Percentiles rank a stretch among this genome's conserved stretches.
These are phyloP conservation scores for Parnassius mnemosyne DNA, from an alignment of 2,888 invertebrate genomes.

Conservation along the genomic window DNA sequence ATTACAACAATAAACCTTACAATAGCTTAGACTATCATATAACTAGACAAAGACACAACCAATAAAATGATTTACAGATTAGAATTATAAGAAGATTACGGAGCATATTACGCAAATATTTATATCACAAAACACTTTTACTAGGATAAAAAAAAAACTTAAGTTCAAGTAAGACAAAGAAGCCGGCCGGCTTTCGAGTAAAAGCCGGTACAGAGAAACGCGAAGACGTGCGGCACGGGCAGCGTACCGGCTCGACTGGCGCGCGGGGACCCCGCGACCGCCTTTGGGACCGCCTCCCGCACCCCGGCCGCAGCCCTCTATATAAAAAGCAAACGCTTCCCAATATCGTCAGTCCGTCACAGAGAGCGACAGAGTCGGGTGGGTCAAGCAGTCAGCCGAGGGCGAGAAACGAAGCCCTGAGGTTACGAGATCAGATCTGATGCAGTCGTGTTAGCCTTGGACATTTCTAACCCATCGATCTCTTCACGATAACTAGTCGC, in stretches of 20 bases:
- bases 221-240: slow-evolving; percentile 46
- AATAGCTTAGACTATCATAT: slow-evolving; percentile 26
- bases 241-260: slow-evolving; percentile 60
- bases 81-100: not conserved
- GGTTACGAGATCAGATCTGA: slow-evolving; percentile 80
- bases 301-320: slow-evolving; percentile 65
- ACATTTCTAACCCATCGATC: slow-evolving; percentile 71
- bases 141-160: not conserved
- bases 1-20: slow-evolving; percentile 20
- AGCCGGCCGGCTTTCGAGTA: slow-evolving; percentile 65
- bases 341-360: slow-evolving; percentile 74
- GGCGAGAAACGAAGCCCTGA: slow-evolving; percentile 75
- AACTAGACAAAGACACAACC: slow-evolving; percentile 25
- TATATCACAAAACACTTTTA: slow-evolving; percentile 13
- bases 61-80: slow-evolving; percentile 5
- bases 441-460: slow-evolving; percentile 70
- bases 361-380: slow-evolving; percentile 75
- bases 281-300: slow-evolving; percentile 61
- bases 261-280: slow-evolving; percentile 70
- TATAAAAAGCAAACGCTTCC: slow-evolving; percentile 67
- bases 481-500: slow-evolving; percentile 69
- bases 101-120: not conserved
- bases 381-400: slow-evolving; percentile 68
- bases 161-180: slow-evolving; percentile 60
- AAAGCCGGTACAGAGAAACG: slow-evolving; percentile 48